Evolutionary conservation across 2,113 vertebrate species (phyloP), one percentile per base, ranked within the genome.

Genomic region (Rhizomys pruinosus): DNA sequence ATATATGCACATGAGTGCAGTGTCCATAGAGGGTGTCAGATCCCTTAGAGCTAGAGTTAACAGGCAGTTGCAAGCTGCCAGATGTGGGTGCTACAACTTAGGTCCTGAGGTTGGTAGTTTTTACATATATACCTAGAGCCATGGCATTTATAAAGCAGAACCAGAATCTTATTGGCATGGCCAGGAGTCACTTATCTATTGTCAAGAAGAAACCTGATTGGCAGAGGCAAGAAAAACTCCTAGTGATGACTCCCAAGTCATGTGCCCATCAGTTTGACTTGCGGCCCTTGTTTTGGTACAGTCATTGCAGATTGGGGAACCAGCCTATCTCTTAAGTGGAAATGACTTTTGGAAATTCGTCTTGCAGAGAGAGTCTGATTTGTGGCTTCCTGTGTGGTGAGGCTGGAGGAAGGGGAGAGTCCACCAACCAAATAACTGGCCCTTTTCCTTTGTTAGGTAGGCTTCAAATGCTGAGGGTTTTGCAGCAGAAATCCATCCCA

Each of bases 321-420:
- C 85, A 47, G 44, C 42, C 77, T 39, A 32, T 52, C 71, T 84
- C 84, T n/a, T 92, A 87, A 63, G n/a, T 92, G 74, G 93, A 93
- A 92, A 72, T n/a, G 78, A 69, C 5, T 0, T 81, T 63, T 55
- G 78, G 68, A 92, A 91, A 57, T 47, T 95, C 78, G 68, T 82
- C 63, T 92, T 61, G 87, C 52, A 34, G 52, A 76, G 9, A 15
- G 59, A 66, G 25, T 86, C 52, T 27, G 76, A 92, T 95, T 91
- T 95, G 76, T 71, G 88, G 81, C 94, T 97, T 97, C 80, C 92
- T 91, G 61, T 55, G 20, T 57, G 19, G 32, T 2, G 37, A 63
- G 39, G 76, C n/a, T 84, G 42, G 17, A 64, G 32, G 34, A 2
- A 5, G 29, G 17, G 4, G 11, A 20, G 34, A 22, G 52, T 47